Percentiles rank a stretch among this genome's conserved stretches.
phyloP scores from a whole-genome alignment of 2,797 vertebrate genomes.

The Rhincodon typus region DNA sequence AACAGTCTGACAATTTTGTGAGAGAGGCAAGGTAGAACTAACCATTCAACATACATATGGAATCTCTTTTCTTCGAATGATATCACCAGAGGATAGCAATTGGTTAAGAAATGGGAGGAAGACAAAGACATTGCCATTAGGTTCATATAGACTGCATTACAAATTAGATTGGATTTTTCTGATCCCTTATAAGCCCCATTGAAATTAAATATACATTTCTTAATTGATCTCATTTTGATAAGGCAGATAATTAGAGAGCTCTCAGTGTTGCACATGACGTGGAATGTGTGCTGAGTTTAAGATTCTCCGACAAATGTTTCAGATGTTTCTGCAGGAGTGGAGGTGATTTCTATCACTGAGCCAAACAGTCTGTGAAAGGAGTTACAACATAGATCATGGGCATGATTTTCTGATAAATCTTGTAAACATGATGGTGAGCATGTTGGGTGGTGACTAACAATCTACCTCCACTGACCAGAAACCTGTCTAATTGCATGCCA shows the following conservation, averaged over 20 bases:
- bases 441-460: too few relatives aligned
- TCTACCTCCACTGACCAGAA: too few relatives aligned
- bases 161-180: background rate
- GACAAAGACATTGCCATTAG: background rate
- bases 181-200: background rate
- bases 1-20: too few relatives aligned
- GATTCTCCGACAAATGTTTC: background rate
- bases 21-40: background rate
- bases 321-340: background rate
- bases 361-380: background rate
- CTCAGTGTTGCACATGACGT: too few relatives aligned
- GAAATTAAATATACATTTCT: background rate
- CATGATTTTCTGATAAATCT: too few relatives aligned
- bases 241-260: background rate
- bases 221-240: background rate
- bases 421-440: too few relatives aligned
- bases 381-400: background rate
- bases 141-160: background rate
- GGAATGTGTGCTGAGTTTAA: background rate
- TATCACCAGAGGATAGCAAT: background rate
- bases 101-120: background rate
- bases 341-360: background rate
- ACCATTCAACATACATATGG: background rate
- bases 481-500: too few relatives aligned
- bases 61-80: background rate